Evolutionary conservation across 1,140 invertebrate genomes (phyloP).

Genomic region (Pogonomyrmex californicus): DNA sequence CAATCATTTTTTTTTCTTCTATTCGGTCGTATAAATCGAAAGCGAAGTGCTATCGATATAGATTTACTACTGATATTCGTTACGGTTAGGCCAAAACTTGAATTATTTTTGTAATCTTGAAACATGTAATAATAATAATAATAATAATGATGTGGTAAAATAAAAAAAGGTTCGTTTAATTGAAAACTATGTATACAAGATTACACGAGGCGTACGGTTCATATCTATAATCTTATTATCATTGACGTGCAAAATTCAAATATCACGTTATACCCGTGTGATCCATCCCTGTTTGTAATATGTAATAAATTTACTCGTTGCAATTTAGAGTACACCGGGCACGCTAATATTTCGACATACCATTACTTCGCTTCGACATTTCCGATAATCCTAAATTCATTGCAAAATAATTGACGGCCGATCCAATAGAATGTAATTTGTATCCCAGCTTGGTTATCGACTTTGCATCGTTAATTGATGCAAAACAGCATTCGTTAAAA

Average conservation of each 20-base stretch:
- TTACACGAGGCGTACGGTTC: slow-evolving; percentile 8
- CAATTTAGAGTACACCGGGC: slow-evolving; percentile 34
- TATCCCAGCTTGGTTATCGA: slow-evolving; percentile 1
- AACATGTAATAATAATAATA: not conserved
- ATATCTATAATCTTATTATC: slow-evolving; percentile 50
- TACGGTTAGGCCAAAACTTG: not conserved
- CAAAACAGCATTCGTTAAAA: slow-evolving; percentile 27
- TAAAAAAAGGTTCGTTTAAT: slow-evolving; percentile 21
- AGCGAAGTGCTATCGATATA: not conserved
- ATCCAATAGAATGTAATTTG: slow-evolving; percentile 45
- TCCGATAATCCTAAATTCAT: slow-evolving; percentile 61
- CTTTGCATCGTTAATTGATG: slow-evolving; percentile 23
- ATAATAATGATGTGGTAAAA: not conserved
- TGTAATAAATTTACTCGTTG: slow-evolving; percentile 54
- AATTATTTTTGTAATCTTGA: not conserved
- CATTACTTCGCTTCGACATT: slow-evolving; percentile 48
- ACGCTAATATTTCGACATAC: slow-evolving; percentile 48
- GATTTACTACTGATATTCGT: not conserved
- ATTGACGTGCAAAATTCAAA: slow-evolving; percentile 39
- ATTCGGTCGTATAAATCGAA: not conserved
- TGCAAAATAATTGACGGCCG: slow-evolving; percentile 52
- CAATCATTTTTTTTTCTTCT: not conserved
- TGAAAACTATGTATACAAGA: not conserved
- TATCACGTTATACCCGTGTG: slow-evolving; percentile 30
- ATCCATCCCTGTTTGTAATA: slow-evolving; percentile 14